A percentile compares a stretch with the other conserved stretches of the same genome.
phyloP scores from a whole-genome alignment of 1,140 invertebrate genomes.

The Drosophila seguyi region DNA sequence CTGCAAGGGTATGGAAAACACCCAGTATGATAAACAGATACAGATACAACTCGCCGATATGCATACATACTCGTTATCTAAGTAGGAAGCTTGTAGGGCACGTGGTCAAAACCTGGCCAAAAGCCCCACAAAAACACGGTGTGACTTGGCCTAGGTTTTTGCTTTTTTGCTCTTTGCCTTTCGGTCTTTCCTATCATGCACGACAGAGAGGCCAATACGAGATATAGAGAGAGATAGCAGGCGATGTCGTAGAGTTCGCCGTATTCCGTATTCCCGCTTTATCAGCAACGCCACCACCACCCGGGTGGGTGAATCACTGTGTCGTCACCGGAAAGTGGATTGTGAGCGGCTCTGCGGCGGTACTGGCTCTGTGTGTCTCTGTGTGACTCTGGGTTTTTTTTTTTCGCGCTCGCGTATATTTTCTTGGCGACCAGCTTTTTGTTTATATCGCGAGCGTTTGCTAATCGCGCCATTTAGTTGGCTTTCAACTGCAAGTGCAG shows the following conservation, averaged over 20 bases:
- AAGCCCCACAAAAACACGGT: constrained; percentile 30
- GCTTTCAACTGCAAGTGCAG: constrained; percentile 70
- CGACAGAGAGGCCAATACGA: constrained; percentile 14
- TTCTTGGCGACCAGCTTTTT: constrained; percentile 40
- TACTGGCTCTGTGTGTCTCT: not conserved
- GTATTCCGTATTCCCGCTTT: constrained; percentile 48
- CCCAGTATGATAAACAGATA: constrained; percentile 4
- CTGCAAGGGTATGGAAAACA: constrained; percentile 12
- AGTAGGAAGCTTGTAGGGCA: constrained; percentile 47
- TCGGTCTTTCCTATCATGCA: not conserved
- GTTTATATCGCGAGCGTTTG: constrained; percentile 61
- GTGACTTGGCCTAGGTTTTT: constrained; percentile 49
- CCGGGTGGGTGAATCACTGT: constrained; percentile 38
- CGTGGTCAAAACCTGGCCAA: constrained; percentile 44
- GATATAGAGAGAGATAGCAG: constrained; percentile 15
- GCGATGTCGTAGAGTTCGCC: constrained; percentile 4
- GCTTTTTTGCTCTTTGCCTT: not conserved
- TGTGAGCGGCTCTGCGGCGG: constrained; percentile 22
- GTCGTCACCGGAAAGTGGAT: constrained; percentile 54
- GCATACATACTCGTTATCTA: constrained; percentile 40
- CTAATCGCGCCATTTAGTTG: constrained; percentile 68
- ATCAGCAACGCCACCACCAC: constrained; percentile 14
- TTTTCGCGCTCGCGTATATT: constrained; percentile 10
- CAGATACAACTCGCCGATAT: constrained; percentile 8
- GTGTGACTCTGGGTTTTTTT: constrained; percentile 32